Conservation (phyloP, 23 tunicate genomes). For the Trididemnum miniatum region DNA sequence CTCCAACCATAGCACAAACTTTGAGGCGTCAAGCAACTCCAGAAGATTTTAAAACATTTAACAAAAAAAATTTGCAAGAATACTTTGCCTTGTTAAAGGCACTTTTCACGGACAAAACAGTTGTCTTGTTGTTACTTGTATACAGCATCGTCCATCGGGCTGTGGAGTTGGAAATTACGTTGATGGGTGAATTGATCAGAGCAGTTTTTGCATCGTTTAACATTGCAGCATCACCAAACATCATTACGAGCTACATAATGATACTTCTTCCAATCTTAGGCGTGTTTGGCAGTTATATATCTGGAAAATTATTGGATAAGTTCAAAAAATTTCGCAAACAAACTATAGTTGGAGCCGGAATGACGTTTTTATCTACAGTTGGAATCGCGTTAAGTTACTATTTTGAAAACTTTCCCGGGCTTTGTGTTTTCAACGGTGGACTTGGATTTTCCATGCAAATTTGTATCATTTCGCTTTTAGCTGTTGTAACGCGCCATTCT, state of each 20-base stretch:
- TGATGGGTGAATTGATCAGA: constrained; percentile 7
- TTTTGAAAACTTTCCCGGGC: neutral
- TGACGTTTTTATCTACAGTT: neutral
- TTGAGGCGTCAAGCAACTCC: neutral
- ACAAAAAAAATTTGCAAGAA: neutral
- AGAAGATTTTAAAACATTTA: neutral
- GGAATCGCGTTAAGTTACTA: neutral
- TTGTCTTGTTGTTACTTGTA: neutral
- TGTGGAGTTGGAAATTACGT: neutral
- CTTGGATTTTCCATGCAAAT: constrained; percentile 5
- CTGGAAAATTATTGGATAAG: neutral
- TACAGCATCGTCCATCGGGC: constrained; percentile 2
- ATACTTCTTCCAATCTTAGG: neutral
- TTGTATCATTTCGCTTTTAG: neutral
- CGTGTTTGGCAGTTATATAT: neutral
- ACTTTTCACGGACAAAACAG: neutral
- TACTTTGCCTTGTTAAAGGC: neutral
- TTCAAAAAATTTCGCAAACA: neutral
- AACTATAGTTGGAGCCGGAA: neutral
- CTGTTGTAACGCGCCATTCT: constrained; percentile 14
- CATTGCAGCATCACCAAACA: neutral
- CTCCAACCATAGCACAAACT: constrained; percentile 22
- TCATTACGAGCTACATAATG: neutral
- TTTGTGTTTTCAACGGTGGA: neutral
- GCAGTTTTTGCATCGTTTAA: neutral